phyloP scores from a whole-genome alignment of 1,140 invertebrate genomes.

The Druon quercuslanigerum region DNA sequence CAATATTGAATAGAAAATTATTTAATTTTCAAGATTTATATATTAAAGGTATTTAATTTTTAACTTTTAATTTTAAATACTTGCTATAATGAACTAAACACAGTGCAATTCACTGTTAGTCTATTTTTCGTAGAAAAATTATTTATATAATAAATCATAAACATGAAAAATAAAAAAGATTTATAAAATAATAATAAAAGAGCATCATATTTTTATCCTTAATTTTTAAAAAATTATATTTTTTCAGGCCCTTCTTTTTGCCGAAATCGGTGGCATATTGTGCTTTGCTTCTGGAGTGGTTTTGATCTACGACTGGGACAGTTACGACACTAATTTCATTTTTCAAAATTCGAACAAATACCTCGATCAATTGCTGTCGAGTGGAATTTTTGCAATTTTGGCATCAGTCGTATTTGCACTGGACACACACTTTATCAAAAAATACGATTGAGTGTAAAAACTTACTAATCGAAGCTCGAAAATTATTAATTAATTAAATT shows the following conservation, averaged over 20 bases:
- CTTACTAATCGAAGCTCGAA: constrained; percentile 4
- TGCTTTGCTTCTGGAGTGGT: constrained; percentile 62
- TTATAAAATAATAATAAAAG: no score
- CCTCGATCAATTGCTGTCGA: constrained; percentile 62
- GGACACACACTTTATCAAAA: constrained; percentile 63
- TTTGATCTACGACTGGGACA: constrained; percentile 63
- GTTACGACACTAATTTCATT: constrained; percentile 62
- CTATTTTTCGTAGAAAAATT: no score
- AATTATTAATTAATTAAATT: no score
- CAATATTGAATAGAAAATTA: no score
- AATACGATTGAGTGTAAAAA: constrained; percentile 52
- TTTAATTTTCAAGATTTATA: no score
- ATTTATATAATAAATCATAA: no score
- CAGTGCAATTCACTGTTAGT: no score
- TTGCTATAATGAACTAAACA: no score
- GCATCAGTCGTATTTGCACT: constrained; percentile 62
- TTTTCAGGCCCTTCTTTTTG: constrained; percentile 66
- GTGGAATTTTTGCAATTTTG: constrained; percentile 64
- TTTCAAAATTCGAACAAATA: constrained; percentile 60
- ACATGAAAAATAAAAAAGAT: no score
- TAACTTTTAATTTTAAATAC: no score
- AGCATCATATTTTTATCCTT: constrained; percentile 11
- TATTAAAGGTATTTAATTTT: no score
- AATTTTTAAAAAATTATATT: neutral
- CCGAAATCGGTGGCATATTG: constrained; percentile 60